Percentiles rank a stretch among this genome's conserved stretches.
Evolutionary conservation across 2,113 vertebrate species (phyloP).

Genomic region (Desmodus rotundus): DNA sequence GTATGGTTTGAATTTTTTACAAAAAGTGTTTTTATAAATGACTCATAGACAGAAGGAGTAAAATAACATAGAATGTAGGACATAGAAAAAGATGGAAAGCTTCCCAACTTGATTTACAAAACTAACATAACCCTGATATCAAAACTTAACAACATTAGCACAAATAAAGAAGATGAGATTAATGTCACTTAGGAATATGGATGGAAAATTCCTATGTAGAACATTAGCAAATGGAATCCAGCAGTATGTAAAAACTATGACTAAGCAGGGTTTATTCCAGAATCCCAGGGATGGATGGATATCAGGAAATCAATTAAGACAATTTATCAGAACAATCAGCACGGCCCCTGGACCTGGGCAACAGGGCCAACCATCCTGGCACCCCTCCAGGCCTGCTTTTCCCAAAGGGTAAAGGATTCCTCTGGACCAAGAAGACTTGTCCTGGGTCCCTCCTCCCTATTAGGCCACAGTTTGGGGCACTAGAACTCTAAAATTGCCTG

Average conservation of each 20-base stretch:
- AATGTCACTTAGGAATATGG: constrained; percentile 45
- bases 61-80: constrained; percentile 19
- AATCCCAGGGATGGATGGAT: constrained; percentile 54
- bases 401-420: neutral
- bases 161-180: constrained; percentile 42
- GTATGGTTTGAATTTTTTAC: constrained; percentile 43
- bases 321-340: constrained; percentile 41
- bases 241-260: constrained; percentile 46
- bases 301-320: constrained; percentile 42
- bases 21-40: constrained; percentile 39
- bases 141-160: neutral
- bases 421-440: neutral
- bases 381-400: neutral
- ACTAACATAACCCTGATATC: neutral
- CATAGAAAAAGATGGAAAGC: constrained; percentile 32
- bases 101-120: constrained; percentile 64
- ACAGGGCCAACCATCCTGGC: neutral
- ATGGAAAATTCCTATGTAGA: constrained; percentile 66
- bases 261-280: constrained; percentile 61
- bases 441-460: neutral
- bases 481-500: neutral
- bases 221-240: constrained; percentile 33
- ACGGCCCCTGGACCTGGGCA: neutral
- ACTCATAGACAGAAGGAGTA: constrained; percentile 2
- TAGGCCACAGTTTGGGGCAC: neutral